Base-by-base conservation (phyloP, 2,797 vertebrate species). In the Apodemus agrarius region DNA sequence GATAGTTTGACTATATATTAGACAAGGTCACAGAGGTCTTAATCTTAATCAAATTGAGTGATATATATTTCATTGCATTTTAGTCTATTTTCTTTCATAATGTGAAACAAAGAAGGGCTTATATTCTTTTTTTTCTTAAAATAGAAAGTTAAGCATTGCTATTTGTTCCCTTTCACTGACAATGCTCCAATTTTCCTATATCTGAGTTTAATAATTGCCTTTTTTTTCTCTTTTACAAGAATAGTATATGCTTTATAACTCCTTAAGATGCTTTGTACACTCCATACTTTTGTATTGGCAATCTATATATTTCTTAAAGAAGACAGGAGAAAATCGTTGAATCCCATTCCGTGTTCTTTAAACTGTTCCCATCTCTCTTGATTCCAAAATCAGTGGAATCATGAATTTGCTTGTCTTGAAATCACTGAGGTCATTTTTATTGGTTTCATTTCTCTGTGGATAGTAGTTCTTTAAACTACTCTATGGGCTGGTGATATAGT, bases 321-420 rank as follows among this genome's bases (percentile, higher is more conserved):
- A 69, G 12, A 72, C 88, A 90, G 84, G n/a, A 88, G 54, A 10
- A 93, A 83, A 9, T 85, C 65, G 6, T 49, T 81, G 59, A 83
- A 72, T 89, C 31, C 24, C 19, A 12, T 52, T 34, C 82, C 26
- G 7, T 85, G 12, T 40, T 91, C 29, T 93, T 22, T 90, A 78
- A 79, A 5, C 75, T 2, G 8, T 90, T 57, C 46, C 12, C 12
- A 69, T 80, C 14, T 67, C 59, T 90, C 31, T 24, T 82, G 31
- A 57, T 84, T 76, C 43, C 67, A 89, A 74, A 40, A 52, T 63
- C 86, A 89, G 22, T 82, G 40, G 26, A 88, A 52, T 88, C 31
- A 75, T 67, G 6, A 75, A 91, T 80, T 90, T 88, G 3, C 65
- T 95, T 19, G 49, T 84, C 49, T n/a, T 65, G 40, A 82, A 93